These are phyloP conservation scores for Polyploca ridens DNA, from an alignment of 2,888 invertebrate genomes.

Conservation along the genomic window DNA sequence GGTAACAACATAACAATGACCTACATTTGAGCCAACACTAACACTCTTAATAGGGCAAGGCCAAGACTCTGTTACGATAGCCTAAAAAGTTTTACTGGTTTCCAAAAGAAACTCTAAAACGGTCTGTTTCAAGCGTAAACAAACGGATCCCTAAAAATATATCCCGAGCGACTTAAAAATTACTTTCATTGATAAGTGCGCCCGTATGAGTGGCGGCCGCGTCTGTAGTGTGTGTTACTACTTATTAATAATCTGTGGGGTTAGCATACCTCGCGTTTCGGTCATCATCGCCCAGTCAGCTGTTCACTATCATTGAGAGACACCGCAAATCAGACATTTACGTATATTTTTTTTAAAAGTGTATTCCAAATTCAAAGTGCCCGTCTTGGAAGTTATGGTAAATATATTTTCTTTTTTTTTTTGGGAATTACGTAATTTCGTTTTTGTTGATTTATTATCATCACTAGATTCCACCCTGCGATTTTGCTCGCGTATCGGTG, in stretches of 20 bases:
- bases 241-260: neutral
- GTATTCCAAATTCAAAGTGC: neutral
- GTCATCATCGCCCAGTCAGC: neutral
- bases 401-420: neutral
- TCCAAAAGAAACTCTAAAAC: neutral
- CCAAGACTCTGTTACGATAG: neutral
- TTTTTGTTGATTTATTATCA: no score
- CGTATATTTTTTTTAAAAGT: neutral
- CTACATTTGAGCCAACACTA: neutral
- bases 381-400: neutral
- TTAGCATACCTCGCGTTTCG: neutral
- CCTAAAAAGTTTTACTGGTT: neutral
- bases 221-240: neutral
- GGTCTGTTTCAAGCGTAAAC: neutral
- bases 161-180: neutral
- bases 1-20: no score
- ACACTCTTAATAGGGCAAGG: neutral
- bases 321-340: neutral
- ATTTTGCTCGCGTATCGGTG: no score
- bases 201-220: neutral
- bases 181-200: neutral
- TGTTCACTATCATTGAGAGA: neutral
- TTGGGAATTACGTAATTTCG: neutral
- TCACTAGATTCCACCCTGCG: no score
- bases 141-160: neutral